phyloP scores from a whole-genome alignment of 64 coral and sea anemone genomes.

The Dendrophyllia cribrosa region DNA sequence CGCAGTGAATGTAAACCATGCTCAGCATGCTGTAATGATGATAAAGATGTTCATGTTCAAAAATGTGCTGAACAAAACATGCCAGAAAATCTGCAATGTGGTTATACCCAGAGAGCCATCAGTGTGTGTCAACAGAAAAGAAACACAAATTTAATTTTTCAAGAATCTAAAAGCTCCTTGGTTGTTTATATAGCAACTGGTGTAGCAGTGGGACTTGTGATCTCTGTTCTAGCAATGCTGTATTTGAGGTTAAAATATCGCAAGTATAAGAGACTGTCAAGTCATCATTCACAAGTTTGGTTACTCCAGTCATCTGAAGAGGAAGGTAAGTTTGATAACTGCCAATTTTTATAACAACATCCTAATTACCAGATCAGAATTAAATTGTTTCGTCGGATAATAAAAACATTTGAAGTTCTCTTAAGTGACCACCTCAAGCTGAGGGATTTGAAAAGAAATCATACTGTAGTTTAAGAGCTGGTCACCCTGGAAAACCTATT shows the following conservation, averaged over 20 bases:
- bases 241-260: background rate
- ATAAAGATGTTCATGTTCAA: slow-evolving; percentile 16
- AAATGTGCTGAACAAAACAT: slow-evolving; percentile 51
- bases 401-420: too few relatives aligned
- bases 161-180: background rate
- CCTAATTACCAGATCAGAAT: too few relatives aligned
- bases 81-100: slow-evolving; percentile 40
- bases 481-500: too few relatives aligned
- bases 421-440: too few relatives aligned
- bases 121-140: slow-evolving; percentile 23
- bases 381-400: too few relatives aligned
- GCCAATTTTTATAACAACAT: too few relatives aligned
- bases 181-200: background rate
- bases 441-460: too few relatives aligned
- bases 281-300: background rate
- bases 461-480: too few relatives aligned
- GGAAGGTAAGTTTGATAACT: background rate
- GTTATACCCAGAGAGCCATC: background rate
- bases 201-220: background rate
- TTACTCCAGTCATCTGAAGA: background rate
- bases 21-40: slow-evolving; percentile 60
- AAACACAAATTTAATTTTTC: background rate
- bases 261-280: background rate
- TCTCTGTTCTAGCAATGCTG: too few relatives aligned
- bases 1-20: slow-evolving; percentile 43